phyloP scores from a whole-genome alignment of 2,797 vertebrate genomes.

The Hephaestus fuliginosus region DNA sequence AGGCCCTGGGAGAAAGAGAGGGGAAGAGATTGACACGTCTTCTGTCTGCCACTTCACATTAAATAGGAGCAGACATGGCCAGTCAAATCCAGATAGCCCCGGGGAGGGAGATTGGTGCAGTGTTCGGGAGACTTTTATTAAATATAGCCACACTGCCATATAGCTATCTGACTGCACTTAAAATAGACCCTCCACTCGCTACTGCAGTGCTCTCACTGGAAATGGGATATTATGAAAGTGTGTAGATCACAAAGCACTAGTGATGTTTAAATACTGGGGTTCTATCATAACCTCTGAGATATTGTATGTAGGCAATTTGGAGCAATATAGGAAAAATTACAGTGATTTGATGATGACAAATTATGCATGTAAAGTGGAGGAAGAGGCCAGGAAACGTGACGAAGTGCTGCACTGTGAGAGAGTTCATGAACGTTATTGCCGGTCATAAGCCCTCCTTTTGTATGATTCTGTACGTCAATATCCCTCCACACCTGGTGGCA shows the following conservation, averaged over 20 bases:
- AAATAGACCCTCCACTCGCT: constrained; percentile 73
- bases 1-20: constrained; percentile 51
- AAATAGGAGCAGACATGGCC: constrained; percentile 76
- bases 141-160: constrained; percentile 78
- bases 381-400: constrained; percentile 15
- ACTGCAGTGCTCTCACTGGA: constrained; percentile 72
- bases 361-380: constrained; percentile 22
- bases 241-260: constrained; percentile 57
- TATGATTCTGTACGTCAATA: constrained; percentile 14
- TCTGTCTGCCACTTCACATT: constrained; percentile 78
- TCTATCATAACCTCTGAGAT: constrained; percentile 49
- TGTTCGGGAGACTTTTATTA: constrained; percentile 79
- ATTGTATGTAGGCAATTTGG: constrained; percentile 44
- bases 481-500: constrained; percentile 11
- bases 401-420: constrained; percentile 13
- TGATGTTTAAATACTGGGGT: constrained; percentile 64
- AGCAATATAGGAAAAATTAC: constrained; percentile 35
- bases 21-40: constrained; percentile 69
- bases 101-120: constrained; percentile 72
- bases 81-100: constrained; percentile 77
- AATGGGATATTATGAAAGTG: constrained; percentile 72
- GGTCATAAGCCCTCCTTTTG: constrained; percentile 14
- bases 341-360: constrained; percentile 35
- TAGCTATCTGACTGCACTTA: constrained; percentile 78
- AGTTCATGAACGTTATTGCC: constrained; percentile 17